Percentiles rank a stretch among this genome's conserved stretches.
These are phyloP conservation scores for Allophyes oxyacanthae DNA, from an alignment of 2,888 invertebrate genomes.

Conservation along the genomic window DNA sequence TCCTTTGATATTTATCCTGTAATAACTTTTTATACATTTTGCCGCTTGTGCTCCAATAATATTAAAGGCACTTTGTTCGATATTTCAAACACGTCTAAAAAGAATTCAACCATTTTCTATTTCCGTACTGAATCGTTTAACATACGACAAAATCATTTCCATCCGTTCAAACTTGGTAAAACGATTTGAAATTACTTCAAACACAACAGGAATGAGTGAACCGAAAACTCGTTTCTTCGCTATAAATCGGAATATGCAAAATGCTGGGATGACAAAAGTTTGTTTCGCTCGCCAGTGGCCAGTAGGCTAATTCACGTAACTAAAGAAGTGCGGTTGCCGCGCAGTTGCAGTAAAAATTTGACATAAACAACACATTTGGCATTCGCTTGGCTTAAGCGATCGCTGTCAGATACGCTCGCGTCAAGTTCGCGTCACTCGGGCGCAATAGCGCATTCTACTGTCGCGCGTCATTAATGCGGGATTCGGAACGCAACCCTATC, in stretches of 20 bases:
- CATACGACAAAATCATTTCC: conserved; percentile 57
- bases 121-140: conserved; percentile 61
- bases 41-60: background rate
- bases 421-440: too few species aligned
- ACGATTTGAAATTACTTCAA: conserved; percentile 57
- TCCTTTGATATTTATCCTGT: background rate
- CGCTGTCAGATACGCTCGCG: too few species aligned
- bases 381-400: too few species aligned
- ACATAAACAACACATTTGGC: too few species aligned
- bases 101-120: conserved; percentile 55
- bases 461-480: too few species aligned
- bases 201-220: conserved; percentile 56
- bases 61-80: conserved; percentile 15
- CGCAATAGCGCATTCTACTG: too few species aligned
- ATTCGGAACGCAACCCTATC: too few species aligned
- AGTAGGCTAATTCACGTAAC: too few species aligned
- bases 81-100: conserved; percentile 18
- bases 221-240: conserved; percentile 60
- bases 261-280: conserved; percentile 78
- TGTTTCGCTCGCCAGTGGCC: conserved; percentile 75
- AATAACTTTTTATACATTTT: background rate
- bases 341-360: too few species aligned
- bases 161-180: conserved; percentile 49
- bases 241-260: conserved; percentile 70
- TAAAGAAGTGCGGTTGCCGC: too few species aligned